Conservation (phyloP, 2,888 invertebrate genomes). For the Agonum fuliginosum region DNA sequence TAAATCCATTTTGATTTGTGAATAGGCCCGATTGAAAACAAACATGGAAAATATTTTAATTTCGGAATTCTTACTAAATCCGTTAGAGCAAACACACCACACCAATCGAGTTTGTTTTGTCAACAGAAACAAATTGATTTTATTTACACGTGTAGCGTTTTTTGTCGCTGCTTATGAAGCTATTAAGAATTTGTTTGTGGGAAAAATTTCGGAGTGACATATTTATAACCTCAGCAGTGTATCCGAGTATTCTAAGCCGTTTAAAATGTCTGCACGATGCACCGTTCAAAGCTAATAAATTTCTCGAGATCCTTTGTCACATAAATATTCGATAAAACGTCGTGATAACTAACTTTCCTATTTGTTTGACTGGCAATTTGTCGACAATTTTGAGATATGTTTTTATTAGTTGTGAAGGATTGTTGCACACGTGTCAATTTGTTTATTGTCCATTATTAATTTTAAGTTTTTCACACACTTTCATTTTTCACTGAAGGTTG, state of each 20-base stretch:
- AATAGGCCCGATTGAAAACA: not conserved
- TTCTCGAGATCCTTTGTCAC: slow-evolving; percentile 47
- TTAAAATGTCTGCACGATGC: slow-evolving; percentile 40
- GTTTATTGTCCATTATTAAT: slow-evolving; percentile 29
- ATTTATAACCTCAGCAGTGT: slow-evolving; percentile 47
- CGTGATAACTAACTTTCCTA: slow-evolving; percentile 36
- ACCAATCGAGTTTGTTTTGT: slow-evolving; percentile 27
- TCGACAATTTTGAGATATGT: slow-evolving; percentile 30
- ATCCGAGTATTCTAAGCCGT: slow-evolving; percentile 31
- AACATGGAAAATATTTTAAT: slow-evolving; percentile 27
- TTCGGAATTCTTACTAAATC: slow-evolving; percentile 9
- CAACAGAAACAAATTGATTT: slow-evolving; percentile 53
- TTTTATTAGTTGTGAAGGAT: slow-evolving; percentile 3
- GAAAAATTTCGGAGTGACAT: slow-evolving; percentile 54
- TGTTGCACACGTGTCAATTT: slow-evolving; percentile 35
- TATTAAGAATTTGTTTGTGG: slow-evolving; percentile 55
- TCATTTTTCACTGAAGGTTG: slow-evolving; percentile 40
- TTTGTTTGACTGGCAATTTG: slow-evolving; percentile 42
- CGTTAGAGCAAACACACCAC: slow-evolving; percentile 37
- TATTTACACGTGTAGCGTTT: slow-evolving; percentile 44
- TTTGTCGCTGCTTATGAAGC: slow-evolving; percentile 53
- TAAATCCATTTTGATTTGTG: not conserved
- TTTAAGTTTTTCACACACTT: slow-evolving; percentile 43
- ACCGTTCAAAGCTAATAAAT: slow-evolving; percentile 48
- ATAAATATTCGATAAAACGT: slow-evolving; percentile 56